A percentile compares a stretch with the other conserved stretches of the same genome.
Evolutionary conservation across 1,140 invertebrate genomes (phyloP).

Genomic region (Lutraria rhynchaena): DNA sequence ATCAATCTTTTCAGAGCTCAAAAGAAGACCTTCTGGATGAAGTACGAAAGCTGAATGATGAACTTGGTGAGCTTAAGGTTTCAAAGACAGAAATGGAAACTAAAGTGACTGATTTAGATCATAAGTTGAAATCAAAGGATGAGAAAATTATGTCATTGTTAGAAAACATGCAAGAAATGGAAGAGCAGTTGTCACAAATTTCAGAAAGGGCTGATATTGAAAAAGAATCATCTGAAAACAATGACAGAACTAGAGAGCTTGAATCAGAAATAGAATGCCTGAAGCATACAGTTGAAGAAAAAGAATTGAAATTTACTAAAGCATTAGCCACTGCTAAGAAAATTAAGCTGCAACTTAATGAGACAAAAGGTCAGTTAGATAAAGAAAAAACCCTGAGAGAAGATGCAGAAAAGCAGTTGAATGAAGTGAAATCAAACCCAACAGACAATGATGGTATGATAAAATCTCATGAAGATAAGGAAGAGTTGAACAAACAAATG

Average conservation of each 20-base stretch:
- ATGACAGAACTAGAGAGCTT: conserved; percentile 15
- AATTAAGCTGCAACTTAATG: conserved; percentile 73
- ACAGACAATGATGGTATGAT: not conserved
- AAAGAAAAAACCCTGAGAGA: conserved; percentile 40
- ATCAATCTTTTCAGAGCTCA: not conserved
- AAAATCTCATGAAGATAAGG: conserved; percentile 51
- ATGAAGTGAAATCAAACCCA: not conserved
- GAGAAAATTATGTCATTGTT: conserved; percentile 73
- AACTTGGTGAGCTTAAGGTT: not conserved
- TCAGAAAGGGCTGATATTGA: conserved; percentile 29
- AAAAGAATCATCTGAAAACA: not conserved
- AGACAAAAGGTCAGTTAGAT: conserved; percentile 52
- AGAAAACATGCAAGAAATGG: conserved; percentile 77
- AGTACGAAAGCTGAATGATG: not conserved
- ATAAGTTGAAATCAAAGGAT: conserved; percentile 68
- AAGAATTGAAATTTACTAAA: conserved; percentile 73
- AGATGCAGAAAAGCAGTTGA: conserved; percentile 49
- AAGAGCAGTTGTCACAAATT: conserved; percentile 71
- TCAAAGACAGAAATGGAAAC: not conserved
- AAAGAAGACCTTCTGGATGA: not conserved
- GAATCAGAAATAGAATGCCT: conserved; percentile 31
- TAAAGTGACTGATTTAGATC: conserved; percentile 27
- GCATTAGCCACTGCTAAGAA: conserved; percentile 78
- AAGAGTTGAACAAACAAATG: conserved; percentile 33
- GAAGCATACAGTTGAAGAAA: conserved; percentile 64